Percentiles rank a stretch among this genome's conserved stretches.
Evolutionary conservation across 1,140 invertebrate genomes (phyloP).

Genomic region (Ooceraea biroi): DNA sequence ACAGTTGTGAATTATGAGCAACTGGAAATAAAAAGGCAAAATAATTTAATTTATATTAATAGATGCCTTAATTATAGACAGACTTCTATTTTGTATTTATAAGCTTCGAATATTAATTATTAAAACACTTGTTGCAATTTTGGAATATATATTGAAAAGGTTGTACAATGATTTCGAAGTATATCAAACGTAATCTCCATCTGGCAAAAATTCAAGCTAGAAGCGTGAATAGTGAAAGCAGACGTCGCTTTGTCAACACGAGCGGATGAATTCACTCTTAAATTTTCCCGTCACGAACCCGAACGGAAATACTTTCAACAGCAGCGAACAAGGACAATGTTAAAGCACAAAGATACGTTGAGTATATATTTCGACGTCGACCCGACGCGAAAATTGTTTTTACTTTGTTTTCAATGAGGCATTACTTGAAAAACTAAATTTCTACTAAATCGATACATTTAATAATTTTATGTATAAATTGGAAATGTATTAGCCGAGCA

Average conservation of each 20-base stretch:
- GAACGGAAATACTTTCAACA: slow-evolving; percentile 59
- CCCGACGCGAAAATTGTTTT: background rate
- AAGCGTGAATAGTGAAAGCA: slow-evolving; percentile 18
- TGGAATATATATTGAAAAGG: background rate
- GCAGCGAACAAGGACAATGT: slow-evolving; percentile 27
- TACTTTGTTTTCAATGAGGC: background rate
- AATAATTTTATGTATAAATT: background rate
- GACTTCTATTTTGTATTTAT: background rate
- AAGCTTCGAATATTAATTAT: background rate
- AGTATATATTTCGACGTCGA: background rate
- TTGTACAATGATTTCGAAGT: background rate
- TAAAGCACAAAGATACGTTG: slow-evolving; percentile 1
- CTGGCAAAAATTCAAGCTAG: background rate
- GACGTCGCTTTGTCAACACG: slow-evolving; percentile 33
- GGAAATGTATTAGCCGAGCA: too few relatives aligned
- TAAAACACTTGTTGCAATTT: slow-evolving; percentile 1
- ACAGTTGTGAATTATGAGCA: too few relatives aligned
- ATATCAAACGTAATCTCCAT: background rate
- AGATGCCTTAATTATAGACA: background rate
- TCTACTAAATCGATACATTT: background rate
- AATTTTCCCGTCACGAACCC: slow-evolving; percentile 54
- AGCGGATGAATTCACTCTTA: slow-evolving; percentile 32
- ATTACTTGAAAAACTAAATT: background rate
- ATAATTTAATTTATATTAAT: background rate
- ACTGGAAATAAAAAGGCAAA: too few relatives aligned